phyloP scores from a whole-genome alignment of 2,888 invertebrate species.

The Sinopyrophorus schimmeli region DNA sequence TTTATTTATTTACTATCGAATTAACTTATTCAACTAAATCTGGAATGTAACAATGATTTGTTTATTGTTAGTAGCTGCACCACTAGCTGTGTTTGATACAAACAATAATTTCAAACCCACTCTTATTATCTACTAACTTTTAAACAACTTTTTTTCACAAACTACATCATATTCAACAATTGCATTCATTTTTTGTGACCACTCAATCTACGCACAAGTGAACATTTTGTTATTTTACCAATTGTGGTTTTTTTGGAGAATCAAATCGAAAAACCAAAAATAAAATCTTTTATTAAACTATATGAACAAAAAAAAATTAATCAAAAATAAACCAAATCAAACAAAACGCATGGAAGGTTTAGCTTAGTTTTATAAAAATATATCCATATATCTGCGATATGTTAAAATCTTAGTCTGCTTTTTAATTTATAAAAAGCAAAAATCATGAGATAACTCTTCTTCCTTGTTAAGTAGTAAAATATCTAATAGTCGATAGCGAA shows the following conservation, averaged over 20 bases:
- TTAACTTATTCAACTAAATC: background rate
- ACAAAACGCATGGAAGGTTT: background rate
- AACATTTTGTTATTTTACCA: conserved; percentile 28
- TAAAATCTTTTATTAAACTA: conserved; percentile 2
- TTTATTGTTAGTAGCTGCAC: background rate
- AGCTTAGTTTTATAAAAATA: too few species aligned
- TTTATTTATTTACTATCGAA: too few species aligned
- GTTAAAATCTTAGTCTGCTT: too few species aligned
- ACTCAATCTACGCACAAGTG: conserved; percentile 35
- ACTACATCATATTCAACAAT: conserved; percentile 38
- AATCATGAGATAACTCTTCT: too few species aligned
- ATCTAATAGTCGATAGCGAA: too few species aligned
- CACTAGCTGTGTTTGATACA: conserved; percentile 1
- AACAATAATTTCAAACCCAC: conserved; percentile 33
- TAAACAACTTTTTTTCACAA: conserved; percentile 35
- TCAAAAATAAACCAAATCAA: conserved; percentile 1
- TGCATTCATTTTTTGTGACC: conserved; percentile 37
- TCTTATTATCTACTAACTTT: conserved; percentile 28
- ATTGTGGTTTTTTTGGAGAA: conserved; percentile 16
- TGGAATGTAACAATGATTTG: background rate
- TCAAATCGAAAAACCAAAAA: conserved; percentile 5
- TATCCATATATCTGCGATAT: too few species aligned
- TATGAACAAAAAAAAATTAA: conserved; percentile 5
- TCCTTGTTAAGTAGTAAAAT: too few species aligned
- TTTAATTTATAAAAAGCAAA: too few species aligned